These are phyloP conservation scores for Salvelinus alpinus DNA, from an alignment of 2,113 vertebrate genomes.

Conservation along the genomic window DNA sequence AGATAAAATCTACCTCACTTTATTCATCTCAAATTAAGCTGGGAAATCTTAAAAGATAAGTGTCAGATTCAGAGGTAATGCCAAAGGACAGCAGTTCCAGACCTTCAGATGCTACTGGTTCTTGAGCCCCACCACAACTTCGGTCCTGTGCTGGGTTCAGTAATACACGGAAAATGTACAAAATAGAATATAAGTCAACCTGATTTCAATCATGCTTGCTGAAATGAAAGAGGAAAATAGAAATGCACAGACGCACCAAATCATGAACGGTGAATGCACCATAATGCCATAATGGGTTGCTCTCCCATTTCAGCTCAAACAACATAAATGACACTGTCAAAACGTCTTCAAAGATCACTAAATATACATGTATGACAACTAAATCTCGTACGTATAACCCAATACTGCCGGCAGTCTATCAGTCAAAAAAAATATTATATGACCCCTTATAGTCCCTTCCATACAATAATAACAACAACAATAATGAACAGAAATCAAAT, in stretches of 20 bases:
- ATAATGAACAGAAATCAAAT: slow-evolving; percentile 63
- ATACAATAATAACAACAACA: slow-evolving; percentile 77
- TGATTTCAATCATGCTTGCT: background rate
- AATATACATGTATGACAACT: slow-evolving; percentile 89
- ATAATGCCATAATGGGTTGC: slow-evolving; percentile 68
- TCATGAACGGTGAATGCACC: slow-evolving; percentile 80
- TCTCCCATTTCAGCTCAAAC: slow-evolving; percentile 41
- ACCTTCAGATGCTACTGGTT: background rate
- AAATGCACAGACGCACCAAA: background rate
- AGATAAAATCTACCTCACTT: too few relatives aligned
- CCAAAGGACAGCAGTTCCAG: background rate
- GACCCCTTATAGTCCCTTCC: slow-evolving; percentile 80
- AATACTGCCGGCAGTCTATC: slow-evolving; percentile 97
- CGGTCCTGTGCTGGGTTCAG: too few relatives aligned
- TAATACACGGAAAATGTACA: too few relatives aligned
- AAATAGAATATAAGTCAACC: background rate
- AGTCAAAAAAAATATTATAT: slow-evolving; percentile 83
- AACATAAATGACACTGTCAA: slow-evolving; percentile 81
- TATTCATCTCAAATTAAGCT: background rate
- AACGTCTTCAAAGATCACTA: slow-evolving; percentile 83
- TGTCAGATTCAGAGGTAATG: slow-evolving; percentile 1
- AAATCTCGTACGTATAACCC: slow-evolving; percentile 89
- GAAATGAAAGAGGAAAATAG: background rate
- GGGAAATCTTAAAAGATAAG: too few relatives aligned
- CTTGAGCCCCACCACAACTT: background rate